phyloP scores from a whole-genome alignment of 2,888 invertebrate species.

The Abscondita cerata region DNA sequence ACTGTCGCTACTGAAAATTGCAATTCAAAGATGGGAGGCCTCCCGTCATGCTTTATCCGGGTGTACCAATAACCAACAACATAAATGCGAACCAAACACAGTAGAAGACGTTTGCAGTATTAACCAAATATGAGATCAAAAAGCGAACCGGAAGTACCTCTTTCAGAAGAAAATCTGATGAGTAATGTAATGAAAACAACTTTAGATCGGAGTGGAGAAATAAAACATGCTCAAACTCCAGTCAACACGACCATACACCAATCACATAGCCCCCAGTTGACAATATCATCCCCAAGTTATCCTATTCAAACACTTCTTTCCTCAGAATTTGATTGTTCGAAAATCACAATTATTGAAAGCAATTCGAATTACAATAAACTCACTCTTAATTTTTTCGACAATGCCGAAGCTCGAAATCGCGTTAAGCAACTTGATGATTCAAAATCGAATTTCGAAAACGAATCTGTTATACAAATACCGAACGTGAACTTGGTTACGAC shows the following conservation, averaged over 20 bases:
- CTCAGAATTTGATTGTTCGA: conserved; percentile 24
- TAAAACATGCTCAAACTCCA: conserved; percentile 54
- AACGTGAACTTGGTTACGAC: conserved; percentile 51
- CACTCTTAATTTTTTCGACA: neutral
- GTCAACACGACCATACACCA: conserved; percentile 46
- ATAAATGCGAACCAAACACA: neutral
- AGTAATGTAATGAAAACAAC: too few relatives aligned
- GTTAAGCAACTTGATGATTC: neutral
- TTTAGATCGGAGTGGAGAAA: conserved; percentile 46
- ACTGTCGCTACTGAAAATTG: too few relatives aligned
- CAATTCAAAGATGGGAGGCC: too few relatives aligned
- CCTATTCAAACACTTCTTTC: conserved; percentile 49
- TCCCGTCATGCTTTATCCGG: conserved; percentile 25
- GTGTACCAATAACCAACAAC: conserved; percentile 18
- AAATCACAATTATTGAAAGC: conserved; percentile 5
- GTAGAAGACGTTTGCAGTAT: too few relatives aligned
- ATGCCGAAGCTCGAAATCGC: neutral
- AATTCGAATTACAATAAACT: neutral
- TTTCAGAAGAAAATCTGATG: too few relatives aligned
- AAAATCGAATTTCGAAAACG: conserved; percentile 3
- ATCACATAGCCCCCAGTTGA: conserved; percentile 55
- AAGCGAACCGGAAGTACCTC: neutral
- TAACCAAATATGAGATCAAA: too few relatives aligned
- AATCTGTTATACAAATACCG: conserved; percentile 38
- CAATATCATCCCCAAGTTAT: conserved; percentile 55